phyloP scores from a whole-genome alignment of 2,797 vertebrate genomes.

The Sphaeramia orbicularis region DNA sequence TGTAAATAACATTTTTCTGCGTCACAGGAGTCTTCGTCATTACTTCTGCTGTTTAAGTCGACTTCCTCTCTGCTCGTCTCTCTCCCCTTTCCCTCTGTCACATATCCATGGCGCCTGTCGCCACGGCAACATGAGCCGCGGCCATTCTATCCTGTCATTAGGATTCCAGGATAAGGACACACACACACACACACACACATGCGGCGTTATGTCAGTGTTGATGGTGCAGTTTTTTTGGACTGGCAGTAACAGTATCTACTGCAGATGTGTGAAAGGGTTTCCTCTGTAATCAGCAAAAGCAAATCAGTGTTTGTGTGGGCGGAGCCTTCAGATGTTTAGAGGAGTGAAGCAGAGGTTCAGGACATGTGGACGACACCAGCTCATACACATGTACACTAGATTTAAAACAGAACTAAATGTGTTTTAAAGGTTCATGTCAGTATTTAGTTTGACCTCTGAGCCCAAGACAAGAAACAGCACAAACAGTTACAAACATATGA shows the following conservation, averaged over 20 bases:
- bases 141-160: slow-evolving; percentile 87
- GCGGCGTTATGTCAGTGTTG: slow-evolving; percentile 28
- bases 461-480: too few species aligned
- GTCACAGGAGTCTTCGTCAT: too few species aligned
- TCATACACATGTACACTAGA: too few species aligned
- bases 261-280: slow-evolving; percentile 28
- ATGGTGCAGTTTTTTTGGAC: slow-evolving; percentile 21
- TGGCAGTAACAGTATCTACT: slow-evolving; percentile 17
- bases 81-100: slow-evolving; percentile 69
- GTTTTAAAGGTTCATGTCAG: too few species aligned
- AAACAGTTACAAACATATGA: too few species aligned
- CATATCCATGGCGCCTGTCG: slow-evolving; percentile 84
- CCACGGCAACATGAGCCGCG: slow-evolving; percentile 78
- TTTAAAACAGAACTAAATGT: too few species aligned
- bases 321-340: too few species aligned
- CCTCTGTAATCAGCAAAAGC: slow-evolving; percentile 42
- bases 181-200: slow-evolving; percentile 5
- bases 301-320: slow-evolving; percentile 39
- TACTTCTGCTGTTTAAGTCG: background rate
- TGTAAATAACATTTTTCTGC: too few species aligned
- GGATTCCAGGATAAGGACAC: slow-evolving; percentile 74
- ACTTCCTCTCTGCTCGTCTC: slow-evolving; percentile 5
- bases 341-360: too few species aligned
- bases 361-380: too few species aligned
- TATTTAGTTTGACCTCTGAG: too few species aligned